phyloP scores from a whole-genome alignment of 2,797 vertebrate genomes.

The Perodicticus potto region DNA sequence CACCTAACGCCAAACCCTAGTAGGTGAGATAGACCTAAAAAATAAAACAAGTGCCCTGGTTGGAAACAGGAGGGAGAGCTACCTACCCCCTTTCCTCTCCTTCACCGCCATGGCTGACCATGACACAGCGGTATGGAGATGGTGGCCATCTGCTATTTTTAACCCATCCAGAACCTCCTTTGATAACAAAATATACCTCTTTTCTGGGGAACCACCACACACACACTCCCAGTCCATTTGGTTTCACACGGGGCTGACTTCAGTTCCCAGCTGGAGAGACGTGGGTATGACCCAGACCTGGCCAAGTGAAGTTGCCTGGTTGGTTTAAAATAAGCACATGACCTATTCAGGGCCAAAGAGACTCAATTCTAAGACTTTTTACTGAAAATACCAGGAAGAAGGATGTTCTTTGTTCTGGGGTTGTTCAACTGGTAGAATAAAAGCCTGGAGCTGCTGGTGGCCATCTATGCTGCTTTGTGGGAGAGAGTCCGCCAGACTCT shows the following conservation, averaged over 20 bases:
- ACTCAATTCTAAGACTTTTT: conserved; percentile 4
- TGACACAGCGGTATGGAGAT: background rate
- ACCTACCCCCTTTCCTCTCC: background rate
- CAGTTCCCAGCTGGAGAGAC: background rate
- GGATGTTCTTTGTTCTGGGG: background rate
- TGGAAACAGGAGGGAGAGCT: background rate
- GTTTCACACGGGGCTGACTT: background rate
- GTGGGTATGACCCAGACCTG: background rate
- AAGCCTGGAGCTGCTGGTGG: background rate
- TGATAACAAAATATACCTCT: background rate
- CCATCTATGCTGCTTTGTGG: background rate
- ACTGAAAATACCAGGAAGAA: background rate
- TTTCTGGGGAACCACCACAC: background rate
- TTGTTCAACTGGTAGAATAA: background rate
- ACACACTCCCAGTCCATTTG: background rate
- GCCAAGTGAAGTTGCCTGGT: background rate
- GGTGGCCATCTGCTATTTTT: background rate
- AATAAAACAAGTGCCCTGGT: background rate
- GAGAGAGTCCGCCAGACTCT: background rate
- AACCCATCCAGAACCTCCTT: background rate
- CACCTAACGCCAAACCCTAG: background rate
- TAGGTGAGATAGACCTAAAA: background rate
- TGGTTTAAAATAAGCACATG: background rate
- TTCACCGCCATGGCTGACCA: background rate
- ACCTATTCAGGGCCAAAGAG: background rate